These are phyloP conservation scores for Pseudopipra pipra DNA, from an alignment of 2,113 vertebrate genomes.

Conservation along the genomic window DNA sequence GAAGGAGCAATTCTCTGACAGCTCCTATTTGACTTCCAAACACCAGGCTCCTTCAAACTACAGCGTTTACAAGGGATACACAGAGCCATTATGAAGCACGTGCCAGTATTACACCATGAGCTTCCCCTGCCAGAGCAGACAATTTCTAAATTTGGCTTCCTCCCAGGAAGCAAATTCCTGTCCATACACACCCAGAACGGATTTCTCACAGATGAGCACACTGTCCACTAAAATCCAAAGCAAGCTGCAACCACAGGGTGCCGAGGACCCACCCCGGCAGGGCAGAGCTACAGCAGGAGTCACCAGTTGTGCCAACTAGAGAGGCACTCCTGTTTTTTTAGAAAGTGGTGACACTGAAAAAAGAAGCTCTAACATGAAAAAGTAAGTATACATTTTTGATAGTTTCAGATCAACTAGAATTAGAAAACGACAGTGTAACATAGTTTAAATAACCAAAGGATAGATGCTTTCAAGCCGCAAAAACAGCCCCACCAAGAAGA, in stretches of 20 bases:
- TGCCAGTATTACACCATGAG: not conserved
- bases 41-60: not conserved
- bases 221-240: not conserved
- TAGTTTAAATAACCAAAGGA: not conserved
- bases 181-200: conserved; percentile 5
- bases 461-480: not conserved
- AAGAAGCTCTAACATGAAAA: not conserved
- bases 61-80: accelerated
- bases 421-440: not conserved
- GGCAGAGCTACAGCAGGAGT: not conserved
- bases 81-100: not conserved
- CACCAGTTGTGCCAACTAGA: accelerated
- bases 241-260: too few species aligned
- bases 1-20: not conserved
- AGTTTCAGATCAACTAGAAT: not conserved
- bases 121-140: not conserved
- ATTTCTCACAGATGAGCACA: not conserved
- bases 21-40: not conserved
- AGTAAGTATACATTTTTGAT: not conserved
- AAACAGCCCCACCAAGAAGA: not conserved
- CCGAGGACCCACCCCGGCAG: not conserved
- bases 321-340: not conserved
- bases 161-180: conserved; percentile 29
- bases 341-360: not conserved
- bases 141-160: not conserved